These are phyloP conservation scores for Dasyurus viverrinus DNA, from an alignment of 2,113 vertebrate genomes.

Conservation along the genomic window DNA sequence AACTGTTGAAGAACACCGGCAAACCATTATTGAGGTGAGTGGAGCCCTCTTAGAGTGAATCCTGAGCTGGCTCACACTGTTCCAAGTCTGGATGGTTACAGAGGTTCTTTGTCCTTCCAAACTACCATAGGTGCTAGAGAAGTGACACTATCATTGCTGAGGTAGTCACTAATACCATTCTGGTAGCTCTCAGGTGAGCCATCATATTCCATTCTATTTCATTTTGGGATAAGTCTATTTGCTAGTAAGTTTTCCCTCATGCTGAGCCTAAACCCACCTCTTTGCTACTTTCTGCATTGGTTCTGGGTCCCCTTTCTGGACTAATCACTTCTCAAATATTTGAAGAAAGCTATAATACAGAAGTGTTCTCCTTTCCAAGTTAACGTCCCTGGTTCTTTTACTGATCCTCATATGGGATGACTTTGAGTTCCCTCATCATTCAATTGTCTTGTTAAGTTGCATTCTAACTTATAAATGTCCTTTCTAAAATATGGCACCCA, in stretches of 20 bases:
- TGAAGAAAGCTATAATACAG: background rate
- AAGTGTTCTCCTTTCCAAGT: background rate
- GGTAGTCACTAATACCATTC: background rate
- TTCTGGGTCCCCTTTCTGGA: background rate
- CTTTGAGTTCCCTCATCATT: background rate
- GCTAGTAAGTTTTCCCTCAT: background rate
- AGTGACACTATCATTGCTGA: background rate
- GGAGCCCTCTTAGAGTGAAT: constrained; percentile 11
- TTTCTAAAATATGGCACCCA: background rate
- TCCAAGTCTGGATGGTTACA: background rate
- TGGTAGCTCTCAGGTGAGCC: background rate
- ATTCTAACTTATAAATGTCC: background rate
- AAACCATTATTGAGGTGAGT: background rate
- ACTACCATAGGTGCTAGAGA: background rate
- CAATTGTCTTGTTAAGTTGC: background rate
- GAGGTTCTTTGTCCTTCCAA: background rate
- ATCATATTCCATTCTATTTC: background rate
- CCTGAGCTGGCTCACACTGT: background rate
- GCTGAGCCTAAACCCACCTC: background rate
- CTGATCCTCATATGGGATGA: background rate
- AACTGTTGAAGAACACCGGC: background rate
- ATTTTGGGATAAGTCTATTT: background rate
- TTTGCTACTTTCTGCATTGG: background rate
- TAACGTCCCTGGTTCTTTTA: background rate
- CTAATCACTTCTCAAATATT: background rate